Evolutionary conservation across 2,797 vertebrate genomes (phyloP).

Genomic region (Trachops cirrhosus): DNA sequence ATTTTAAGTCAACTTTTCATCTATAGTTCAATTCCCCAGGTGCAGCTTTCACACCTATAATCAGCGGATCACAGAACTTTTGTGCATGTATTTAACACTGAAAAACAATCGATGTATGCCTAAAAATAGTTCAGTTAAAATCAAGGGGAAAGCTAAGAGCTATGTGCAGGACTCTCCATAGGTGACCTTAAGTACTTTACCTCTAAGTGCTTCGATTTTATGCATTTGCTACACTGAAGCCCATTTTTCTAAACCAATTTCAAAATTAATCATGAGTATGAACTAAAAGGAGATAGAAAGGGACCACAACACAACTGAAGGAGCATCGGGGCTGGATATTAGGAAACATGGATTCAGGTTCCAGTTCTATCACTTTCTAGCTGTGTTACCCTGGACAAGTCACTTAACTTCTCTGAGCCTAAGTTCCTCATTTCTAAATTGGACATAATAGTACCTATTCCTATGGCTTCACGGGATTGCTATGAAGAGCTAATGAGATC

Average conservation of each 20-base stretch:
- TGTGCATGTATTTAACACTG: neutral
- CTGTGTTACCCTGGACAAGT: constrained; percentile 14
- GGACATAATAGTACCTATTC: neutral
- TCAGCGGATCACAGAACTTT: neutral
- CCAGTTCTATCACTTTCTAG: constrained; percentile 1
- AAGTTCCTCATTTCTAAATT: constrained; percentile 23
- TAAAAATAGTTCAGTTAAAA: constrained; percentile 46
- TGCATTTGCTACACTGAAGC: constrained; percentile 38
- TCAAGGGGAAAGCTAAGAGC: constrained; percentile 50
- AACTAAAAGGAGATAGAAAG: constrained; percentile 30
- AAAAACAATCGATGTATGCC: neutral
- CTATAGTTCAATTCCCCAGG: neutral
- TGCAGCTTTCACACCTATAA: constrained; percentile 21
- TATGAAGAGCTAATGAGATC: neutral
- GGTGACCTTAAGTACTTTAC: constrained; percentile 14
- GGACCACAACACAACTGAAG: constrained; percentile 2
- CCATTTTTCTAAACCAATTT: constrained; percentile 23
- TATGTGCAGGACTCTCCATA: neutral
- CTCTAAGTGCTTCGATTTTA: constrained; percentile 33
- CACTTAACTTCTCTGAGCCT: constrained; percentile 20
- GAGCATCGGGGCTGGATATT: neutral
- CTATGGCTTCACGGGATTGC: neutral
- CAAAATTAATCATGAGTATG: constrained; percentile 29
- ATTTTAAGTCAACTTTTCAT: neutral
- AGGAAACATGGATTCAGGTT: neutral